phyloP scores from a whole-genome alignment of 2,797 vertebrate genomes.

The Atherinosoma microstoma region DNA sequence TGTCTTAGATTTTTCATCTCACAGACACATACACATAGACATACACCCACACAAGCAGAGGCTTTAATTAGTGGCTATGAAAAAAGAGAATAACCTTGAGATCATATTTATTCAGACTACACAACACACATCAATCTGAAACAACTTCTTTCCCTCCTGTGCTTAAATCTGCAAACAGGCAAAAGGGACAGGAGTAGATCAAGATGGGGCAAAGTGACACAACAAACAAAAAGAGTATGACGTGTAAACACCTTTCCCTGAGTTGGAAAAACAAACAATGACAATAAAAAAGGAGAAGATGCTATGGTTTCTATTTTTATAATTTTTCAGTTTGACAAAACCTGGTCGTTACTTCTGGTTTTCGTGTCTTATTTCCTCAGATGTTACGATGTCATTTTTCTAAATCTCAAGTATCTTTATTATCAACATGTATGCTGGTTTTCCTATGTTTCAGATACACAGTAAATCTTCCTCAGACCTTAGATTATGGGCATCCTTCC shows the following conservation, averaged over 20 bases:
- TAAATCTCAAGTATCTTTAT: background rate
- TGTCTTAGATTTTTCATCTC: background rate
- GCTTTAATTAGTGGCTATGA: background rate
- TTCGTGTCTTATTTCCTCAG: background rate
- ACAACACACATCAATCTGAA: constrained; percentile 5
- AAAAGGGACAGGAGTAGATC: constrained; percentile 1
- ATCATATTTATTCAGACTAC: constrained; percentile 11
- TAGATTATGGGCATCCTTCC: background rate
- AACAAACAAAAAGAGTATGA: constrained; percentile 4
- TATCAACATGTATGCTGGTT: no score
- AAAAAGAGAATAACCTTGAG: constrained; percentile 4
- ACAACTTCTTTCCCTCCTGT: background rate
- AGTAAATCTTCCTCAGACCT: no score
- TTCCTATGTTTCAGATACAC: no score
- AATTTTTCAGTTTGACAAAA: background rate
- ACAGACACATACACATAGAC: background rate
- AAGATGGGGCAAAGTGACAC: background rate
- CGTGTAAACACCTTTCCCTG: background rate
- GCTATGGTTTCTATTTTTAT: background rate
- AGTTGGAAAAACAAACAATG: background rate
- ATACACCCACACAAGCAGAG: background rate
- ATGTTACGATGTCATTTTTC: no score
- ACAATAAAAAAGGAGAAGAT: background rate
- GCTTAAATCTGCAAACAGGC: constrained; percentile 1
- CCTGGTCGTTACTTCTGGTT: background rate